Base-by-base conservation (phyloP, 1,140 invertebrate species). In the Apis laboriosa region DNA sequence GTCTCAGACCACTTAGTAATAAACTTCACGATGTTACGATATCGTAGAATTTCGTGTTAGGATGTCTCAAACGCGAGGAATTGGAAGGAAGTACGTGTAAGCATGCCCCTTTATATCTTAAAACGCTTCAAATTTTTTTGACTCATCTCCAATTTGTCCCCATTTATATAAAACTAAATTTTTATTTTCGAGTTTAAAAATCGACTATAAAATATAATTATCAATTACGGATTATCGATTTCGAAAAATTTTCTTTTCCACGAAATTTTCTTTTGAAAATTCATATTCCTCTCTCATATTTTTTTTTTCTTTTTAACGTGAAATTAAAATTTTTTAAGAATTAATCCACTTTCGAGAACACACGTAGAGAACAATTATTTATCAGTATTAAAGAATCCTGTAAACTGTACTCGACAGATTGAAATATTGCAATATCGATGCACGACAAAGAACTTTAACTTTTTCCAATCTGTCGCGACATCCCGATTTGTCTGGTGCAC, bases 21-120 rank as follows among this genome's bases (percentile, higher is more conserved):
- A 76, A 76, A 76, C 74, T 76, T 76, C 19, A 21, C 11, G 74
- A 64, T 34, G 19, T 24, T 55, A 76, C 74, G 61, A 66, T 53
- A 77, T 51, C 60, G 19, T 53, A 24, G 61, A 77, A 55, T 77
- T 66, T 66, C 75, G 49, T 64, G 74, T 77, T 74, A 49, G 34
- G 21, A 55, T 53, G 28, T 55, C 17, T 17, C 51, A 66, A 77
- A 66, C 12, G 21, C 17, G 21, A 21, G 4, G 12, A 34, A 66
- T 34, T n/a, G 61, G 1, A 61, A 19, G 55, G n/a, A 15, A 58
- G 19, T 34, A 17, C 15, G 49, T 19, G 49, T 24, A 53, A 24
- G 49, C 55, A 55, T 28, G 4, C 9, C 19, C 4, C 1, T 24
- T 51, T 24, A 53, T 55, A 71, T 5, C 49, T 43, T 7, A 1